Percentiles rank a stretch among this genome's conserved stretches.
phyloP scores from a whole-genome alignment of 2,888 invertebrate genomes.

The Petrophora chlorosata region DNA sequence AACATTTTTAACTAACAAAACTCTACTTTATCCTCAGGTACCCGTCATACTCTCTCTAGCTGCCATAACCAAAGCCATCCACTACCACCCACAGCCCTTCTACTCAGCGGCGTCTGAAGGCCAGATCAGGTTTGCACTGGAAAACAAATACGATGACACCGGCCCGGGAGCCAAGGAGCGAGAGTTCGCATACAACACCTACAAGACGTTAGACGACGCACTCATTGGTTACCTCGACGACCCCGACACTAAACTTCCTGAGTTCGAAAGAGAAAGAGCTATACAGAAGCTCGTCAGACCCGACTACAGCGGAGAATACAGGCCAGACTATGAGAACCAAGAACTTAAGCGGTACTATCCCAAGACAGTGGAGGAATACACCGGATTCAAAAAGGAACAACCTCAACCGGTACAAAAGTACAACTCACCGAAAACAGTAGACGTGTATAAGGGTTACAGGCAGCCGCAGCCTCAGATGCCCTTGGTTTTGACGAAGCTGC shows the following conservation, averaged over 20 bases:
- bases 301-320: conserved; percentile 2
- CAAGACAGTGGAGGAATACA: conserved; percentile 52
- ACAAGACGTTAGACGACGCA: conserved; percentile 65
- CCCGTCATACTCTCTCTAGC: conserved; percentile 45
- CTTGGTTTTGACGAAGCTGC: conserved; percentile 21
- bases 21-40: conserved; percentile 42
- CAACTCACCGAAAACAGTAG: neutral
- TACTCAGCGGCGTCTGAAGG: conserved; percentile 64
- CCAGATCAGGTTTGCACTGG: conserved; percentile 70
- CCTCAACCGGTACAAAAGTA: neutral
- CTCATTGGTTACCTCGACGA: conserved; percentile 65
- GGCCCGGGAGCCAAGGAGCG: conserved; percentile 69
- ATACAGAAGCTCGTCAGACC: conserved; percentile 42
- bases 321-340: conserved; percentile 7
- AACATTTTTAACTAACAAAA: conserved; percentile 9
- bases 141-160: conserved; percentile 76
- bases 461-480: conserved; percentile 12
- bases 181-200: conserved; percentile 65
- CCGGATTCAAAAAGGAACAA: conserved; percentile 35
- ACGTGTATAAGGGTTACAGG: conserved; percentile 7
- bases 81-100: conserved; percentile 8
- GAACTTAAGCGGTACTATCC: conserved; percentile 37
- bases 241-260: conserved; percentile 70
- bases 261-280: conserved; percentile 56
- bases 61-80: conserved; percentile 33